Evolutionary conservation across 92 coral and sea anemone genomes (phyloP).

Genomic region (Umimayanthus kanabou): DNA sequence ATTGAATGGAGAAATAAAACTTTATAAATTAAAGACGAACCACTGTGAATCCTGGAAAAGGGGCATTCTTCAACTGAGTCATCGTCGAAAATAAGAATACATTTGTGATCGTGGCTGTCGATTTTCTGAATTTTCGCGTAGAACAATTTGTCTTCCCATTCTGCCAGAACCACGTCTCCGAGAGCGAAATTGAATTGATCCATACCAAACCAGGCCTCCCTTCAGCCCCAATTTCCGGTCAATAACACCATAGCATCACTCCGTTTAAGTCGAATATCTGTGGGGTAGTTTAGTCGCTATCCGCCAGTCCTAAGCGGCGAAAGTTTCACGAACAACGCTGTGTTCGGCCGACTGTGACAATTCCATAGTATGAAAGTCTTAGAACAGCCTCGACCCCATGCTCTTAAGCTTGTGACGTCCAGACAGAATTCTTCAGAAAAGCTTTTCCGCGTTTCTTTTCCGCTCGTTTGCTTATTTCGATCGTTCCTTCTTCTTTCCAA

Average conservation of each 20-base stretch:
- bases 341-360: constrained; percentile 48
- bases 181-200: constrained; percentile 86
- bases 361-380: constrained; percentile 46
- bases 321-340: constrained; percentile 25
- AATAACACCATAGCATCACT: constrained; percentile 54
- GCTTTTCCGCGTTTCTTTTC: constrained; percentile 62
- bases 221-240: constrained; percentile 56
- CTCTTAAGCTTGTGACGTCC: constrained; percentile 77
- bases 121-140: constrained; percentile 98
- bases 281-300: constrained; percentile 33
- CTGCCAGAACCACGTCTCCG: constrained; percentile 98
- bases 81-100: constrained; percentile 95
- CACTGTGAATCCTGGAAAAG: constrained; percentile 99
- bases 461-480: constrained; percentile 15
- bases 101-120: constrained; percentile 75
- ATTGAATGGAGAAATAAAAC: constrained; percentile 74
- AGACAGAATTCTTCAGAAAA: constrained; percentile 49
- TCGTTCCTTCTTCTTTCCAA: constrained; percentile 11
- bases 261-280: constrained; percentile 42
- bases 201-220: constrained; percentile 81
- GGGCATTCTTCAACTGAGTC: constrained; percentile 99
- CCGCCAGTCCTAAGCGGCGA: constrained; percentile 22
- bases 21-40: constrained; percentile 85
- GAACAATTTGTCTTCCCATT: constrained; percentile 99
- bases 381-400: constrained; percentile 90